Percentiles rank a stretch among this genome's conserved stretches.
Conservation (phyloP, 2,888 invertebrate species). For the Pammene aurita region DNA sequence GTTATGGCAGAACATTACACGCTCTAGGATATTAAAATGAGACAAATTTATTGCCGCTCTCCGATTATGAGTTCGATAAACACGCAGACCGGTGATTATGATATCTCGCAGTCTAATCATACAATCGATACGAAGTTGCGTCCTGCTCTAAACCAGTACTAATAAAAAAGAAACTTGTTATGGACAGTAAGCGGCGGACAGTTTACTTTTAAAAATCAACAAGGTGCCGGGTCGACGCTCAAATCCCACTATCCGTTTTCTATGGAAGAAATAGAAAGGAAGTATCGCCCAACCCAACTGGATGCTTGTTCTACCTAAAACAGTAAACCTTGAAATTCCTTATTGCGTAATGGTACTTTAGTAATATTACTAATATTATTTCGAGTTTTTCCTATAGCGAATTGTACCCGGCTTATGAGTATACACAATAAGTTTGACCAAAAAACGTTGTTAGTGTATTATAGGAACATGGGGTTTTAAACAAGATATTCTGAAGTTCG, state of each 20-base stretch:
- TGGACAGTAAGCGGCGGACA: constrained; percentile 71
- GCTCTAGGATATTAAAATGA: constrained; percentile 80
- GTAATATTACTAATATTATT: no score
- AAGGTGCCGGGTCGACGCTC: constrained; percentile 62
- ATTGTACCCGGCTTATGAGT: no score
- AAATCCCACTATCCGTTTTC: constrained; percentile 2
- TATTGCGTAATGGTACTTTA: no score
- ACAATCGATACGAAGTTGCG: constrained; percentile 78
- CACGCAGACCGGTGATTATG: constrained; percentile 82
- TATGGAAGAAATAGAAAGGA: not conserved
- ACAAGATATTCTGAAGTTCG: no score
- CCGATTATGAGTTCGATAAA: constrained; percentile 81
- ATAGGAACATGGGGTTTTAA: no score
- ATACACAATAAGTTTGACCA: no score
- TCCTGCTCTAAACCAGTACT: constrained; percentile 81
- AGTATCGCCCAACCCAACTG: not conserved
- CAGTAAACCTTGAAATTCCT: no score
- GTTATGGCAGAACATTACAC: constrained; percentile 71
- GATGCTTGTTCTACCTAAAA: no score
- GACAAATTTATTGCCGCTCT: constrained; percentile 81
- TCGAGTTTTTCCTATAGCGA: no score
- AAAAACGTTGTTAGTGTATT: no score
- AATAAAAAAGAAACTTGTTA: constrained; percentile 82
- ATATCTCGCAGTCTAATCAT: constrained; percentile 80
- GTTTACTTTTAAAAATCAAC: constrained; percentile 81